A percentile compares a stretch with the other conserved stretches of the same genome.
phyloP scores from a whole-genome alignment of 2,113 vertebrate genomes.

The Maccullochella peelii region DNA sequence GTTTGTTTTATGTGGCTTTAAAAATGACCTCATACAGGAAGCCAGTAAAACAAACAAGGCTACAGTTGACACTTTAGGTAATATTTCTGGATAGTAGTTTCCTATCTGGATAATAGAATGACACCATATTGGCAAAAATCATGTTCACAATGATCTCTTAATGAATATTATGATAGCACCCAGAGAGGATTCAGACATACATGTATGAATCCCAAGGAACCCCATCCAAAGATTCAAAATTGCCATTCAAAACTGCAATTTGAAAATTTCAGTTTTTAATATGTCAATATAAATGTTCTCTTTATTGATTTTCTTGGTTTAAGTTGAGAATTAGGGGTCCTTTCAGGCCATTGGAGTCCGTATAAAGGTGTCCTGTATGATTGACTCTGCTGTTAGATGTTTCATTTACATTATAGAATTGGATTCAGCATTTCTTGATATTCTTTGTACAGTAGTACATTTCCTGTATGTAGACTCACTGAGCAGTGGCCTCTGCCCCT shows the following conservation, averaged over 20 bases:
- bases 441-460: conserved; percentile 2
- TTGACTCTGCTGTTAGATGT: background rate
- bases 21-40: conserved; percentile 46
- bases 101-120: background rate
- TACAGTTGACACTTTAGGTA: background rate
- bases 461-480: conserved; percentile 3
- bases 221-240: background rate
- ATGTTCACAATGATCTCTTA: background rate
- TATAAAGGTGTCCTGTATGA: background rate
- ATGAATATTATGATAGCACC: background rate
- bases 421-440: background rate
- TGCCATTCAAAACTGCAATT: background rate
- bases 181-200: background rate
- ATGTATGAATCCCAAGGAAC: background rate
- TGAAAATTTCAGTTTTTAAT: background rate
- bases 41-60: conserved; percentile 27
- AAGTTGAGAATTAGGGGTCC: rapidly evolving
- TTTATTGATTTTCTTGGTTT: background rate
- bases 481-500: conserved; percentile 31
- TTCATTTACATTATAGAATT: background rate
- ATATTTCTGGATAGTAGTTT: background rate
- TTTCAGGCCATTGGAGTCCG: background rate
- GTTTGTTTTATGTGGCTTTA: conserved; percentile 39
- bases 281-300: background rate
- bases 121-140: background rate